phyloP scores from a whole-genome alignment of 2,113 vertebrate species.

The Struthidea cinerea region DNA sequence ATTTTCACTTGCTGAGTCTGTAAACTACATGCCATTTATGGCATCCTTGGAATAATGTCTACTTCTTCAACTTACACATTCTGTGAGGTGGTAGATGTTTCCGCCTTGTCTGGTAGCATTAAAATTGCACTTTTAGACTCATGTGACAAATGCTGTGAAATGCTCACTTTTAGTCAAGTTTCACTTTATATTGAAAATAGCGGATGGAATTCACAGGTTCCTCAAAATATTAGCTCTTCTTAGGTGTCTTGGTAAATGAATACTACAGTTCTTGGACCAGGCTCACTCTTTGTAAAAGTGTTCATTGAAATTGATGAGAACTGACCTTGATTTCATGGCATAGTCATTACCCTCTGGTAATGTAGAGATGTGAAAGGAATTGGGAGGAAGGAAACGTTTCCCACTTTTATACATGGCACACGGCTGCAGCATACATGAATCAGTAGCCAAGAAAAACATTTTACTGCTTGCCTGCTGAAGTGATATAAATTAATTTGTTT shows the following conservation, averaged over 20 bases:
- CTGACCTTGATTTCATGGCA: slow-evolving; percentile 28
- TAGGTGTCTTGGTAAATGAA: background rate
- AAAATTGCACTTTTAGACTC: slow-evolving; percentile 8
- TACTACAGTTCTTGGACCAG: background rate
- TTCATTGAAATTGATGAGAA: slow-evolving; percentile 36
- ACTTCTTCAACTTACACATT: slow-evolving; percentile 1
- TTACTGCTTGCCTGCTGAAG: background rate
- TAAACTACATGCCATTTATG: background rate
- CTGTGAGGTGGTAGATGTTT: slow-evolving; percentile 3
- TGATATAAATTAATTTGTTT: background rate
- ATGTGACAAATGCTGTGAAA: slow-evolving; percentile 15
- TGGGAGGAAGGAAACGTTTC: background rate
- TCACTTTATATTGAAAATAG: slow-evolving; percentile 26
- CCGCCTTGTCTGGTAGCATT: slow-evolving; percentile 12
- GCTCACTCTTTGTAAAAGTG: background rate
- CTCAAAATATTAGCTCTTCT: slow-evolving; percentile 17
- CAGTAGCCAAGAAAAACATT: background rate
- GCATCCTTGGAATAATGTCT: background rate
- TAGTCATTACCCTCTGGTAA: slow-evolving; percentile 20
- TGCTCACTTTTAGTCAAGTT: slow-evolving; percentile 24
- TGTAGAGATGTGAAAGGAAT: slow-evolving; percentile 11
- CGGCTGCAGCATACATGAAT: background rate
- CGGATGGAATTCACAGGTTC: background rate
- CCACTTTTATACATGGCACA: background rate
- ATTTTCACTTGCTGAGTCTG: background rate